These are phyloP conservation scores for Sarcophilus harrisii DNA, from an alignment of 2,797 vertebrate genomes.

Conservation along the genomic window DNA sequence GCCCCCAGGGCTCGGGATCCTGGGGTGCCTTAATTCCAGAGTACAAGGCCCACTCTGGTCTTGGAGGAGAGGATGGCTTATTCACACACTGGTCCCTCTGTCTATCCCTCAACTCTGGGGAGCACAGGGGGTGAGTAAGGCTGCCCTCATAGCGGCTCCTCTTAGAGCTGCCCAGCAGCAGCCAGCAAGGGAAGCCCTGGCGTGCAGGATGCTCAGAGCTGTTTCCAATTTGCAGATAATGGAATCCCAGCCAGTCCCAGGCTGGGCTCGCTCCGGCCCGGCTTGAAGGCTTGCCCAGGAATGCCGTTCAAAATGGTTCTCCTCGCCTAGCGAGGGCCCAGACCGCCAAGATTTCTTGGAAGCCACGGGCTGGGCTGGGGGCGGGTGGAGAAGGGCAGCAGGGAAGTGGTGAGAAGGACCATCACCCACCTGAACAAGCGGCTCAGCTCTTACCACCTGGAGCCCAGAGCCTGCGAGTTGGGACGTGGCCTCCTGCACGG, in stretches of 20 bases:
- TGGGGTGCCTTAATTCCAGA: neutral
- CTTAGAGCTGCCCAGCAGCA: neutral
- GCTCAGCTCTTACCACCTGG: neutral
- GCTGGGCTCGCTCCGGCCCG: conserved; percentile 78
- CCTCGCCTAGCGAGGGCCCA: neutral
- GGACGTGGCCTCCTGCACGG: conserved; percentile 3
- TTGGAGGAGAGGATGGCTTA: neutral
- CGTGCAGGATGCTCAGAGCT: conserved; percentile 83
- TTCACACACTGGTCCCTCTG: conserved; percentile 74
- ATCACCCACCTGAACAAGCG: neutral
- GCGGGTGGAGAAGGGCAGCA: neutral
- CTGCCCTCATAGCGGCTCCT: conserved; percentile 39
- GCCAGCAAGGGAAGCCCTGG: conserved; percentile 69
- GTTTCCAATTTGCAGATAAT: conserved; percentile 86
- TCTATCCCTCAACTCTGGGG: conserved; percentile 63
- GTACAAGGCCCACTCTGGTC: neutral
- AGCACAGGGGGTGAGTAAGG: conserved; percentile 59
- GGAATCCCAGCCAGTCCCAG: conserved; percentile 81
- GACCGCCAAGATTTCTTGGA: conserved; percentile 50
- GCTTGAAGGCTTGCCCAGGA: conserved; percentile 84
- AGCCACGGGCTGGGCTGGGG: conserved; percentile 1
- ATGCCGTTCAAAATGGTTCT: conserved; percentile 71
- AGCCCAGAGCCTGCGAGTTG: neutral
- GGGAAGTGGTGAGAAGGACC: neutral
- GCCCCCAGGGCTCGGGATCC: neutral